These are phyloP conservation scores for Apostichopus leukothele DNA, from an alignment of 53 echinoderm and acorn worm genomes.

Conservation along the genomic window DNA sequence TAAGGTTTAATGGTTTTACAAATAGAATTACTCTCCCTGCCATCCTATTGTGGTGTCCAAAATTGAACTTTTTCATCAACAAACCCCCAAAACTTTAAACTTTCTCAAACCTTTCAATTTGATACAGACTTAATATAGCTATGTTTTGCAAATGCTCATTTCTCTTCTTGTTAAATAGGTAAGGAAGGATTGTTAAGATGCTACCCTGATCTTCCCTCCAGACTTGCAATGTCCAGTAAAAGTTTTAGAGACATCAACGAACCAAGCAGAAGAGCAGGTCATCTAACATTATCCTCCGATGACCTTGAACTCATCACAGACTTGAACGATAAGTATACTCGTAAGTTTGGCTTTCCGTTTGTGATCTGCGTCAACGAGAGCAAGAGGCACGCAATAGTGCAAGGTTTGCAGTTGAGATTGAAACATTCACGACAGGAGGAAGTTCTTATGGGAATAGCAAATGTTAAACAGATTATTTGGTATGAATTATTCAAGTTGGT, in stretches of 20 bases:
- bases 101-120: too few species aligned
- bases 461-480: conserved; percentile 53
- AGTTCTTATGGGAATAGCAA: conserved; percentile 15
- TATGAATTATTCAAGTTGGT: conserved; percentile 33
- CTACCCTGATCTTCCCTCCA: conserved; percentile 12
- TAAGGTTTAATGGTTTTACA: too few species aligned
- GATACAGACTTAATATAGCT: too few species aligned
- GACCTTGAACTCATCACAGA: conserved; percentile 17
- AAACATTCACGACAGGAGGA: conserved; percentile 25
- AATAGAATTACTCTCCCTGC: too few species aligned
- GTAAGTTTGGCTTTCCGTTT: conserved; percentile 50
- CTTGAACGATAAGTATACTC: conserved; percentile 34
- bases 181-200: conserved; percentile 26
- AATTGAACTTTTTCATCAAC: too few species aligned
- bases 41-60: too few species aligned
- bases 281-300: neutral
- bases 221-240: neutral
- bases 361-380: conserved; percentile 50
- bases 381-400: conserved; percentile 28
- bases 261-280: conserved; percentile 23
- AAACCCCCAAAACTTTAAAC: too few species aligned
- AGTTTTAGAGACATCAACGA: neutral
- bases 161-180: neutral
- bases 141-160: too few species aligned
- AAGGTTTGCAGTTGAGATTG: conserved; percentile 23